Conservation (phyloP, 2,888 invertebrate species). For the Torymus texanus region DNA sequence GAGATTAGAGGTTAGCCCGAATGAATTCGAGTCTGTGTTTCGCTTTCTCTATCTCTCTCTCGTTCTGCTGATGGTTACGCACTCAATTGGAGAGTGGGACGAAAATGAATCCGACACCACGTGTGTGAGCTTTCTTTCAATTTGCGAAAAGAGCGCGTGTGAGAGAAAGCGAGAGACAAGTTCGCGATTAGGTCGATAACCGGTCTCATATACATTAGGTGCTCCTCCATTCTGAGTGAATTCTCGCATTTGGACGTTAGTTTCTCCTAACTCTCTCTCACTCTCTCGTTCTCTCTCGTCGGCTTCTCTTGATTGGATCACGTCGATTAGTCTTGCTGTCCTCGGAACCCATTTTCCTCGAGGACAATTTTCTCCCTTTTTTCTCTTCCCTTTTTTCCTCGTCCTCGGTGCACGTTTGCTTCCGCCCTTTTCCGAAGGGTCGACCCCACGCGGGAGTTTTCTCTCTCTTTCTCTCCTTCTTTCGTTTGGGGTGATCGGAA, state of each 20-base stretch:
- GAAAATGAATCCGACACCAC: slow-evolving; percentile 31
- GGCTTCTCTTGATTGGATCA: slow-evolving; percentile 51
- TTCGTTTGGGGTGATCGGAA: slow-evolving; percentile 21
- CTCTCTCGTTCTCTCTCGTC: background rate
- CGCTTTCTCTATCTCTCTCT: background rate
- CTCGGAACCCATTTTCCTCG: slow-evolving; percentile 40
- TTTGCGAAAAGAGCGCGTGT: background rate
- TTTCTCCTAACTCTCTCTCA: background rate
- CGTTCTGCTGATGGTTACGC: background rate
- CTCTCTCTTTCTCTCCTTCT: no score
- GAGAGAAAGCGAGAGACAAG: background rate
- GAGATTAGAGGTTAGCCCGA: slow-evolving; percentile 66
- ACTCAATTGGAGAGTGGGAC: background rate
- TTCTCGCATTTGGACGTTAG: slow-evolving; percentile 23
- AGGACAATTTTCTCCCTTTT: slow-evolving; percentile 50
- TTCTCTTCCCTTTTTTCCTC: background rate
- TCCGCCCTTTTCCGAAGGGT: slow-evolving; percentile 19
- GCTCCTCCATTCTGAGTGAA: slow-evolving; percentile 12
- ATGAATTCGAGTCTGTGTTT: slow-evolving; percentile 61
- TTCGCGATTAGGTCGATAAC: slow-evolving; percentile 28
- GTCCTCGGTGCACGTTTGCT: background rate
- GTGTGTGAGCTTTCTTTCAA: slow-evolving; percentile 29
- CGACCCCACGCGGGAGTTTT: background rate
- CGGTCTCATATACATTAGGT: slow-evolving; percentile 14
- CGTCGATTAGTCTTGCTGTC: slow-evolving; percentile 56